A percentile compares a stretch with the other conserved stretches of the same genome.
Conservation (phyloP, 2,888 invertebrate species). For the Zeuzera pyrina region DNA sequence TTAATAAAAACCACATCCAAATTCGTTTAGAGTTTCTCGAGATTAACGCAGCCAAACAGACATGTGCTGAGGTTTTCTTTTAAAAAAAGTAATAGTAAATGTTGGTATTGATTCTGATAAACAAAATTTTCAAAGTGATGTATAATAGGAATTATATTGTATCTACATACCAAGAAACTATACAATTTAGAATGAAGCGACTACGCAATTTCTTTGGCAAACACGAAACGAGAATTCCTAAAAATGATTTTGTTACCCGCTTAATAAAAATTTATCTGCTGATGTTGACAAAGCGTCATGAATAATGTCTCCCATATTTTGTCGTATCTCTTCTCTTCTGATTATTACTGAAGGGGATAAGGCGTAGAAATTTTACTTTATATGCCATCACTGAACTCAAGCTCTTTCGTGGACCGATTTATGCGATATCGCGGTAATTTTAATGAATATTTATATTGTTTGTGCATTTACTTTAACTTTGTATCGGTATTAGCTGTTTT, state of each 20-base stretch:
- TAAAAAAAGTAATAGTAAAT: too few relatives aligned
- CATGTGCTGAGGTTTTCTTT: too few relatives aligned
- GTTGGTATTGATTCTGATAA: too few relatives aligned
- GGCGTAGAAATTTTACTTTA: constrained; percentile 46
- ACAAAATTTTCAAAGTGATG: too few relatives aligned
- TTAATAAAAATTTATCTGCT: constrained; percentile 52
- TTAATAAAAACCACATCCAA: too few relatives aligned
- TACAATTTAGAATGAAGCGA: too few relatives aligned
- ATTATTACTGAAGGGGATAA: constrained; percentile 58
- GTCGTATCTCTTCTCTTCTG: constrained; percentile 46
- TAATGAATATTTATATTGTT: constrained; percentile 58
- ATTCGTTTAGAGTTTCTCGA: too few relatives aligned
- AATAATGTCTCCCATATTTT: constrained; percentile 62
- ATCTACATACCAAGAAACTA: too few relatives aligned
- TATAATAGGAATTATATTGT: too few relatives aligned
- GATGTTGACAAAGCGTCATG: constrained; percentile 56
- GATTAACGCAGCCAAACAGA: too few relatives aligned
- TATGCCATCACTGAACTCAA: constrained; percentile 37
- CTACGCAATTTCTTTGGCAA: too few relatives aligned
- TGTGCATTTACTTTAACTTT: constrained; percentile 41
- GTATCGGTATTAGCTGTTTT: constrained; percentile 13
- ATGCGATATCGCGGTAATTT: constrained; percentile 38
- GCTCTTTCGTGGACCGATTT: constrained; percentile 25
- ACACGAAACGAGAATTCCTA: too few relatives aligned
- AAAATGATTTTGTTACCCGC: constrained; percentile 39